Evolutionary conservation across 2,888 invertebrate species (phyloP), one percentile per base, ranked within the genome.

Genomic region (Yponomeuta malinellus): DNA sequence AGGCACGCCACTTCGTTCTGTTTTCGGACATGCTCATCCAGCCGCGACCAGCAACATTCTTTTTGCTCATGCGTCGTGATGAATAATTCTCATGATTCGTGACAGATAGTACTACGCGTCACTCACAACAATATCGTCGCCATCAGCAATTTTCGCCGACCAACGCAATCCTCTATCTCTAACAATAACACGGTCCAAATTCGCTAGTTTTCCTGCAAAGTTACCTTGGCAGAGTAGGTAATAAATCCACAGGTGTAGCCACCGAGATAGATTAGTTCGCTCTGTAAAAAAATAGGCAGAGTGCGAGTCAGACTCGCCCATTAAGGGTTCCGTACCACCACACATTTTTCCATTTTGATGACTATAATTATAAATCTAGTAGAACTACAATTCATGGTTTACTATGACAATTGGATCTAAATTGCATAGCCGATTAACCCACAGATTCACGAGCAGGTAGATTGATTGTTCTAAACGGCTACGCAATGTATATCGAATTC

Each of bases 191-290:
- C 31, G 12, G 33, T 33, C 29, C 9, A 65, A 65, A 65, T 29
- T 65, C 31, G 10, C 12, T 31, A 31, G 10, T 65, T 29, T 31
- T 33, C 33, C 10, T 5, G 31, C 31, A 65, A 65, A 65, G 12
- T 31, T 65, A 29, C 1, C 29, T 52, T 68, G 23, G 68, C n/a
- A 68, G 23, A 68, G 52, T 43, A 8, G 43, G 43, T 64, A 37
- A 68, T 71, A 69, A 76, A 75, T 78, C 76, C 73, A 75, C 78
- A 78, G 78, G 78, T 78, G 77, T 73, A 75, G 73, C 72, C 71
- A 71, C 71, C 73, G 70, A 74, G 72, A 78, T 77, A 73, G 75
- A 78, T 78, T 76, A 77, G 72, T 75, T 74, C 43, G 59, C 59
- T 52, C 9, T 33, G 67, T 23, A 71, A 43, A 67, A 67, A 71